Base-by-base conservation (phyloP, 2,797 vertebrate genomes). In the Esox lucius region DNA sequence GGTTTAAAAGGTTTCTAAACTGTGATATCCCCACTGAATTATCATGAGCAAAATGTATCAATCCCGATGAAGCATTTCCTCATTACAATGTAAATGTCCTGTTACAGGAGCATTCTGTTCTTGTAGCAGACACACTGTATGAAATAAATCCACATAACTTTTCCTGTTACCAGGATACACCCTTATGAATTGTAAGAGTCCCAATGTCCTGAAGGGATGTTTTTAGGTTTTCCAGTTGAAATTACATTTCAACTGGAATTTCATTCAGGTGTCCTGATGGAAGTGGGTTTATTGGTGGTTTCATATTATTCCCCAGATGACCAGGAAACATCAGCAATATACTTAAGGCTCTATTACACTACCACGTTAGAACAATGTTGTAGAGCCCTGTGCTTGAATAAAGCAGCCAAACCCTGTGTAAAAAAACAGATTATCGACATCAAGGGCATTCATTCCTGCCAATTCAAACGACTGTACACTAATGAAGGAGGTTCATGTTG, bases 401-500 rank as follows among this genome's bases (percentile, higher is more conserved):
- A 11, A 65, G 76, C 19, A 19, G 35, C 33, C 17, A 68, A n/a
- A 68, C 7, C 66, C 33, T 42, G 39, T 39, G 19, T 70, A 8
- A 73, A 31, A 28, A 28, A 16, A 39, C 59, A 17, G 6, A 49
- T 56, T 22, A 22, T 24, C 42, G 42, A 73, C 42, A 76, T 26
- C 26, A 48, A 31, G 71, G 16, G 70, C 31, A 71, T 53, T 71
- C 33, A 22, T 17, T 11, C 35, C 35, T 51, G 35, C 53, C 46
- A 31, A 72, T 75, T 48, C 7, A 65, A 26, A 59, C 35, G 28
- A 31, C 28, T 31, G 28, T 68, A 74, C 24, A 69, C 72, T 83
- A 84, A 85, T 4, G 4, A 83, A 77, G 28, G 73, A 46, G 70
- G 74, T 85, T 90, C 81, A 81, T 83, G 70, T 51, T 75, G 49